Percentiles rank a stretch among this genome's conserved stretches.
Conservation (phyloP, 1,140 invertebrate genomes). For the Ephestia elutella region DNA sequence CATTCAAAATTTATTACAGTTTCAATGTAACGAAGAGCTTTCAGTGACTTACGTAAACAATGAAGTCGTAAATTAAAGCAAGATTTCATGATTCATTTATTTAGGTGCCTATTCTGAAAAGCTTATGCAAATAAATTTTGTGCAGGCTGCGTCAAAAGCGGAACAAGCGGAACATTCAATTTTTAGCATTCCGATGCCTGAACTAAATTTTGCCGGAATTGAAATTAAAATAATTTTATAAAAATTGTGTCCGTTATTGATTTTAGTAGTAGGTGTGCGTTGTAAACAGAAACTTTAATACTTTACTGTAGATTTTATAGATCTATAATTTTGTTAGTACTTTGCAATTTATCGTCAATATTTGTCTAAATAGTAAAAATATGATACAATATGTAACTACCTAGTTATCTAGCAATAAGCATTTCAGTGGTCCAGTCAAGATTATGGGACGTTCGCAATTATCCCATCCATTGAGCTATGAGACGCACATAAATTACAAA, state of each 20-base stretch:
- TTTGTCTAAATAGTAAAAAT: too few species aligned
- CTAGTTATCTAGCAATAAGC: not conserved
- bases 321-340: too few species aligned
- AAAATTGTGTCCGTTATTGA: too few species aligned
- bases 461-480: slow-evolving; percentile 33
- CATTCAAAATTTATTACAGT: slow-evolving; percentile 19
- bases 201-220: not conserved
- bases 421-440: not conserved
- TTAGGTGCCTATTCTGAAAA: not conserved
- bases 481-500: slow-evolving; percentile 35
- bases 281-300: too few species aligned
- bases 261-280: too few species aligned
- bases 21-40: slow-evolving; percentile 23
- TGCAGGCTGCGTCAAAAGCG: not conserved
- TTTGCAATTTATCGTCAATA: too few species aligned
- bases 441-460: slow-evolving; percentile 32
- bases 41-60: slow-evolving; percentile 7
- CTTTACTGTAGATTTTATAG: too few species aligned
- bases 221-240: too few species aligned
- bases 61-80: slow-evolving; percentile 7
- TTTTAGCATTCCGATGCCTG: not conserved
- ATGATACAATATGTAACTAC: too few species aligned
- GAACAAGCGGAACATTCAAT: not conserved
- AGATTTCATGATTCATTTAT: not conserved
- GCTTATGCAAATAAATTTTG: slow-evolving; percentile 1